These are phyloP conservation scores for Ibycter americanus DNA, from an alignment of 2,797 vertebrate genomes.

Conservation along the genomic window DNA sequence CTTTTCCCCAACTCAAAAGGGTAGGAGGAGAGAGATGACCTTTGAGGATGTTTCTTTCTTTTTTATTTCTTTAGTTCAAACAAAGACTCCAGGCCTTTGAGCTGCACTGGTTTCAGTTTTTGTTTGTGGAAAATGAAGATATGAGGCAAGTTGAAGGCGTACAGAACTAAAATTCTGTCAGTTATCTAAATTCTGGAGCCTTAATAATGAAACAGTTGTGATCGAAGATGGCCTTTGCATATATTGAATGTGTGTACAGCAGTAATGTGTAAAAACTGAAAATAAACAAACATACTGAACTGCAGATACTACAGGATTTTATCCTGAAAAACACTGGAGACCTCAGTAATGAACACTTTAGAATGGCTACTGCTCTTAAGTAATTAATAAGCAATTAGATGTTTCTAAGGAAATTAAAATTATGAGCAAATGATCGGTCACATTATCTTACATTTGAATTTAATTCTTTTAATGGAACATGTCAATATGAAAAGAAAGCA, in stretches of 20 bases:
- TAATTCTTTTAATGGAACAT: conserved; percentile 17
- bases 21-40: neutral
- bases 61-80: conserved; percentile 32
- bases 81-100: neutral
- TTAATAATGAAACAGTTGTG: neutral
- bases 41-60: conserved; percentile 11
- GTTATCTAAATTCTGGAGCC: neutral
- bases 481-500: neutral
- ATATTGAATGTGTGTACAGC: neutral
- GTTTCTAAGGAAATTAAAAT: neutral
- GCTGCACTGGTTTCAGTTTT: neutral
- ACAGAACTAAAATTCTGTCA: neutral
- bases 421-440: conserved; percentile 18
- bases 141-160: neutral
- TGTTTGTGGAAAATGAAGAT: neutral
- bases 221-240: neutral
- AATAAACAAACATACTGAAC: neutral
- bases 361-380: conserved; percentile 14
- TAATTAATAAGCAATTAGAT: conserved; percentile 47
- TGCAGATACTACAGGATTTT: neutral
- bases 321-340: neutral
- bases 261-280: neutral
- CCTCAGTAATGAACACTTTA: neutral
- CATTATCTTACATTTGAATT: conserved; percentile 17
- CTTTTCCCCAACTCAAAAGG: neutral